These are phyloP conservation scores for Lithobius niger DNA, from an alignment of 1,140 invertebrate species.

Conservation along the genomic window DNA sequence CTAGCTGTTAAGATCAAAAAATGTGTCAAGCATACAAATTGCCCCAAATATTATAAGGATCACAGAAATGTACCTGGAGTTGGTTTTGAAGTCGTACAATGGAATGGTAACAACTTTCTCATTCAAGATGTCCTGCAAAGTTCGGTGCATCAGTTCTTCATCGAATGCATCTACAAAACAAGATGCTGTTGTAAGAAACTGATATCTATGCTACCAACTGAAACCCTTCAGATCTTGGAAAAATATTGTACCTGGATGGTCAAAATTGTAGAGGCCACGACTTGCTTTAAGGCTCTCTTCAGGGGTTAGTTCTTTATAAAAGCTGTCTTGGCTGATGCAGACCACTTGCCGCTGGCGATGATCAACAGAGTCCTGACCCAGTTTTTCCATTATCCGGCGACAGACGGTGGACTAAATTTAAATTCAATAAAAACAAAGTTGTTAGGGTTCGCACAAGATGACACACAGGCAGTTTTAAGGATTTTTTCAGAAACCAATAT, in stretches of 20 bases:
- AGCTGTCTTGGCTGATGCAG: constrained; percentile 89
- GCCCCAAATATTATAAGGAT: no score
- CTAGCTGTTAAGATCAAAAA: no score
- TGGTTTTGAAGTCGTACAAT: constrained; percentile 76
- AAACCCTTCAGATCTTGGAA: background rate
- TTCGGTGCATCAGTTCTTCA: constrained; percentile 63
- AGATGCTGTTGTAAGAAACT: no score
- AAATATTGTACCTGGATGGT: constrained; percentile 61
- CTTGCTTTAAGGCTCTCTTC: constrained; percentile 71
- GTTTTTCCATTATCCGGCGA: constrained; percentile 83
- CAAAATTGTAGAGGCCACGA: constrained; percentile 91
- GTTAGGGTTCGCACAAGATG: no score
- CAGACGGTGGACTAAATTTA: constrained; percentile 98
- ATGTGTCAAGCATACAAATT: no score
- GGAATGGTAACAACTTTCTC: constrained; percentile 76
- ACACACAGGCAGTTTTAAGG: no score
- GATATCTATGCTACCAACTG: no score
- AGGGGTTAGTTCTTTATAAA: constrained; percentile 72
- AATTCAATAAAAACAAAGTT: no score
- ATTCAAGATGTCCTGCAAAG: constrained; percentile 61
- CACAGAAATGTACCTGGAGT: constrained; percentile 67
- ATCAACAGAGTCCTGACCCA: constrained; percentile 75
- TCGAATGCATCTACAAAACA: constrained; percentile 61
- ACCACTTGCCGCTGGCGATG: constrained; percentile 78
- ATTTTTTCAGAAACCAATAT: no score